Base-by-base conservation (phyloP, 2,113 vertebrate species). In the Pseudolaguvia tuberculata region DNA sequence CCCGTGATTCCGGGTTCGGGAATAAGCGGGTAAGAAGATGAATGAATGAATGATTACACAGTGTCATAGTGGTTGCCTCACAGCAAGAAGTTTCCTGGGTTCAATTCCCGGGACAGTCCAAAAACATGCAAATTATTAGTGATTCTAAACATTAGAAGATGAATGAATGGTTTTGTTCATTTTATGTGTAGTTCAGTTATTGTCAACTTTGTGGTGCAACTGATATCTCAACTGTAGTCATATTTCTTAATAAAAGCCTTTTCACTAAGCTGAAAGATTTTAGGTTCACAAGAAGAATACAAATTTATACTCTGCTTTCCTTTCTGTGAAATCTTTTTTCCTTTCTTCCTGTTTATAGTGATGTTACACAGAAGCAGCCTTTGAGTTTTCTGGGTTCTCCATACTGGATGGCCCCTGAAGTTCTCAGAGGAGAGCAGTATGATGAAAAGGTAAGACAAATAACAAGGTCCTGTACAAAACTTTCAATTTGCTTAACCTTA, bases 381-480 rank as follows among this genome's bases (percentile, higher is more conserved):
- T 76, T 98, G 86, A 91, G 94, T 0, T 91, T 97, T 2, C 95
- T 98, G 78, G 96, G 96, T n/a, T 98, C 96, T 23, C 96, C 96
- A 0, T 98, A 95, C 82, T 98, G 96, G 96, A 98, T 98, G 96
- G 96, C 96, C 3, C 96, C 96, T 0, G 96, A 98, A 75, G 94
- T 97, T 65, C 89, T 98, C 76, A 90, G 92, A 73, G 96, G 95
- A 77, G 93, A 98, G 82, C 81, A 94, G 42, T 98, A 98, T 67
- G 81, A 98, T 0, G 95, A 98, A 86, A 98, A 96, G 96, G 96
- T 98, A 78, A 5, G 78, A 71, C 51, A n/a, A 18, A 5, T 17
- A 8, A 21, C 17, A 18, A 35, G 27, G 35, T 68, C 57, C 3
- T 63, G 20, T 20, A n/a, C 20, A 21, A 14, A 20, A 42, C 9